phyloP scores from a whole-genome alignment of 2,113 vertebrate genomes.

The Girardinichthys multiradiatus region DNA sequence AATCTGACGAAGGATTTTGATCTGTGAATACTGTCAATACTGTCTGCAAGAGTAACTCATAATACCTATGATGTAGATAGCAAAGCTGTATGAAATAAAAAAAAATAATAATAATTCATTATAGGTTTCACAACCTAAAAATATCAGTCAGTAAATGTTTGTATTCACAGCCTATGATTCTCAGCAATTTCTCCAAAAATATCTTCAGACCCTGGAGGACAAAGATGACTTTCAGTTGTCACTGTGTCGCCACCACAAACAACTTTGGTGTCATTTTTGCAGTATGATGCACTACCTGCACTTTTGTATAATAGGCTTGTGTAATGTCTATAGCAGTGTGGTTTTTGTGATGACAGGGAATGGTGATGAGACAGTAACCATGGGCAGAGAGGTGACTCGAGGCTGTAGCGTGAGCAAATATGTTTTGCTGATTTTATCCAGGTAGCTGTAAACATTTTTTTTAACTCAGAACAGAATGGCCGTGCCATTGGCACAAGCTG shows the following conservation, averaged over 20 bases:
- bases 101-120: too few relatives aligned
- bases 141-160: not conserved
- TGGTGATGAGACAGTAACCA: conserved; percentile 10
- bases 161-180: not conserved
- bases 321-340: conserved; percentile 50
- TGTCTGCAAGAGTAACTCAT: not conserved
- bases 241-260: conserved; percentile 22
- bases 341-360: conserved; percentile 31
- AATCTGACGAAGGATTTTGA: not conserved
- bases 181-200: not conserved
- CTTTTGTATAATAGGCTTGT: conserved; percentile 27
- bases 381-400: conserved; percentile 43
- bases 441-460: conserved; percentile 68
- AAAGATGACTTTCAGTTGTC: conserved; percentile 6
- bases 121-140: too few relatives aligned
- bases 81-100: too few relatives aligned
- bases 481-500: conserved; percentile 29
- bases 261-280: conserved; percentile 28
- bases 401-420: conserved; percentile 71
- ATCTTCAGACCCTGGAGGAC: not conserved
- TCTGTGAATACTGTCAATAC: not conserved
- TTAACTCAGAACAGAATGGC: conserved; percentile 51
- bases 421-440: conserved; percentile 78
- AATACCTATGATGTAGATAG: too few relatives aligned
- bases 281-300: conserved; percentile 31